Evolutionary conservation across 2,888 invertebrate species (phyloP), one percentile per base, ranked within the genome.

Genomic region (Slavum lentiscoides): DNA sequence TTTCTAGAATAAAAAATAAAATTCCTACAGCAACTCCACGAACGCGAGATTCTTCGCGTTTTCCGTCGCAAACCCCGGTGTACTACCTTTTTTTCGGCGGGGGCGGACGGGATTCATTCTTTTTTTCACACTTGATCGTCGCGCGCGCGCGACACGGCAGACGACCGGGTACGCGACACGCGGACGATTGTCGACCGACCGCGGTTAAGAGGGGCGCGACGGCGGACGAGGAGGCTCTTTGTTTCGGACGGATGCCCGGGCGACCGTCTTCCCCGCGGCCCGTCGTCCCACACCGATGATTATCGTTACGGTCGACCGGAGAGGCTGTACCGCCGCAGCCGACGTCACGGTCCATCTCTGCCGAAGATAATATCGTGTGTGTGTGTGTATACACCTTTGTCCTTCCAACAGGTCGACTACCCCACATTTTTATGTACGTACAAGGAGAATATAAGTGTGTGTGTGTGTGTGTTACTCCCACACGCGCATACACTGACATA

Each of bases 321-420:
- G 68, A 80, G 80, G 43, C 72, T 64, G 43, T 72, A 64, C 80
- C n/a, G 53, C 77, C 62, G 76, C 58, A 64, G 70, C 39, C 80
- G 80, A 72, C 80, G 80, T 80, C 72, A 80, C 80, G 80, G 80
- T 80, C 80, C 80, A 72, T 80, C 80, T 80, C 80, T 80, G 70
- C 64, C 72, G 70, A 72, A 80, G 80, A 80, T 72, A 72, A 30
- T 30, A 30, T 2, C 4, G 4, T 30, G n/a, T n/a, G n/a, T n/a
- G n/a, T n/a, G n/a, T n/a, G n/a, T n/a, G n/a, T 9, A 9, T 80
- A 39, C 37, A 80, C 80, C 80, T 72, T 80, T 80, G 80, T 80
- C 80, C 80, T 80, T 80, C 80, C 72, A 72, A 58, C 80, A 80
- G 80, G 80, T 80, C 80, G 80, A 58, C 80, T 70, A 80, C 80